Evolutionary conservation across 2,113 vertebrate species (phyloP).

Genomic region (Centropristis striata): DNA sequence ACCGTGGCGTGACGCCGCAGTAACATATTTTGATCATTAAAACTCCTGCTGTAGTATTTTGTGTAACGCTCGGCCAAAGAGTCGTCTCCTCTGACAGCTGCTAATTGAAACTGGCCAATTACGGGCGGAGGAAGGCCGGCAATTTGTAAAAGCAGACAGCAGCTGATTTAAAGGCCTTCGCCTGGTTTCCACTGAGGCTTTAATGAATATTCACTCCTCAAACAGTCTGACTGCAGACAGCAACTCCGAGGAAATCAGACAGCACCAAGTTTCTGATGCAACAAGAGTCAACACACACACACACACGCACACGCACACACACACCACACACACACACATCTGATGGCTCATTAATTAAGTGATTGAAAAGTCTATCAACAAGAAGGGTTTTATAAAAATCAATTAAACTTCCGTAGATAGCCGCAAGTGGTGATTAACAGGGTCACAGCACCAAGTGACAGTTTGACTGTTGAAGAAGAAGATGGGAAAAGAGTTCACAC

Average conservation of each 20-base stretch:
- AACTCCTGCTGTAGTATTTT: constrained; percentile 55
- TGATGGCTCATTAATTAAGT: too few relatives aligned
- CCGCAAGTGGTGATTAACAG: too few relatives aligned
- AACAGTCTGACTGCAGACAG: constrained; percentile 34
- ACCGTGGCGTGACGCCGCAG: constrained; percentile 22
- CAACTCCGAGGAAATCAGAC: constrained; percentile 21
- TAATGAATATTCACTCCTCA: constrained; percentile 72
- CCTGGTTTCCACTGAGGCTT: constrained; percentile 30
- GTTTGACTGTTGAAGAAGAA: too few relatives aligned
- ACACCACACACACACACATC: too few relatives aligned
- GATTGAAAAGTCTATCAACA: too few relatives aligned
- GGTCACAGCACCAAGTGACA: too few relatives aligned
- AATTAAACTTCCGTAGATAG: too few relatives aligned
- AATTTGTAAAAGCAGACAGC: constrained; percentile 77
- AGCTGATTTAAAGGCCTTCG: constrained; percentile 60
- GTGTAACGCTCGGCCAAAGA: constrained; percentile 43
- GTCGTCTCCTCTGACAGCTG: constrained; percentile 66
- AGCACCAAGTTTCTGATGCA: constrained; percentile 31
- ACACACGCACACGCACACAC: too few relatives aligned
- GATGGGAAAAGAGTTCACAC: too few relatives aligned
- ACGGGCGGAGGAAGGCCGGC: constrained; percentile 50
- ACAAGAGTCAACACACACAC: constrained; percentile 22
- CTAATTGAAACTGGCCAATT: constrained; percentile 84
- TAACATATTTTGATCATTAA: constrained; percentile 77
- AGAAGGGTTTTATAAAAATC: too few relatives aligned